Evolutionary conservation across 2,797 vertebrate species (phyloP).

Genomic region (Mormyrops boulengeri): DNA sequence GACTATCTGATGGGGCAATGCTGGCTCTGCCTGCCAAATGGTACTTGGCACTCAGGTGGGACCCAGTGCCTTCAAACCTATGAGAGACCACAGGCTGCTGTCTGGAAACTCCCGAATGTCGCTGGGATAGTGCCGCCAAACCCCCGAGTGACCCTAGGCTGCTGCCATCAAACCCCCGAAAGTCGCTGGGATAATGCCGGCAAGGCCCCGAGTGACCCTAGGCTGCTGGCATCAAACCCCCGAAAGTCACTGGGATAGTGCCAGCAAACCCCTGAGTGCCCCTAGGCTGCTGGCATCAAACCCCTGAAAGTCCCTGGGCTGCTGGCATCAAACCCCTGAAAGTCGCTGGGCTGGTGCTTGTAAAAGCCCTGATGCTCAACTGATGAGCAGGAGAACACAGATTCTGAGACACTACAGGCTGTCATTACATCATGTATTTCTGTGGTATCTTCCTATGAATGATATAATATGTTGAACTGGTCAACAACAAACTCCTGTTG

Average conservation of each 20-base stretch:
- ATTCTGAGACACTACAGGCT: neutral
- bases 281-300: neutral
- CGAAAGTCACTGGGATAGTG: neutral
- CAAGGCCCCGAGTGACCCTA: no score
- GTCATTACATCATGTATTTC: neutral
- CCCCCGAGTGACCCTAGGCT: neutral
- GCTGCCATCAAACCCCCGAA: neutral
- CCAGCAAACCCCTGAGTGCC: neutral
- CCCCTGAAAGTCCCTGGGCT: neutral
- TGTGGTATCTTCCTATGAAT: neutral
- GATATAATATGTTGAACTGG: neutral
- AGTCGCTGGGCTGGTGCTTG: neutral
- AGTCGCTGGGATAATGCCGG: no score
- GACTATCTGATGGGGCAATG: neutral
- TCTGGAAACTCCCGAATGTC: no score
- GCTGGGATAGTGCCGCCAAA: neutral
- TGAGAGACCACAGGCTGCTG: neutral
- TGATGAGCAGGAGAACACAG: neutral
- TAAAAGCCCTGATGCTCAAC: neutral
- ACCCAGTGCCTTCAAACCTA: neutral
- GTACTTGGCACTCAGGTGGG: neutral
- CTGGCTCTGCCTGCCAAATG: neutral
- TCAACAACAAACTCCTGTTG: neutral
- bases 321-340: no score
- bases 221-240: no score